These are phyloP conservation scores for Spea multiplicata DNA, from an alignment of 2,113 vertebrate species.

Conservation along the genomic window DNA sequence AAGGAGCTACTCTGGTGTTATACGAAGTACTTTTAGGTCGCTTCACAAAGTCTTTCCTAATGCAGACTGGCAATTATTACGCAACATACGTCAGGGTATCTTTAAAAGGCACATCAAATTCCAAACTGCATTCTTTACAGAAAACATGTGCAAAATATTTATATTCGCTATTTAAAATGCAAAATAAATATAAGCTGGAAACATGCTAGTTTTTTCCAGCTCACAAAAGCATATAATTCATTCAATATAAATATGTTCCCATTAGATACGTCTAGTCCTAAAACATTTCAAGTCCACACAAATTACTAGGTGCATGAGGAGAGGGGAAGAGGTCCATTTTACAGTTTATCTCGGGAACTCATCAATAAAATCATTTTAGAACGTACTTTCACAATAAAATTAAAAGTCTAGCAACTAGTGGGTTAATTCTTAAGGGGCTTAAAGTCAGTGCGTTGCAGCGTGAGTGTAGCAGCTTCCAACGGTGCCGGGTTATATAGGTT, in stretches of 20 bases:
- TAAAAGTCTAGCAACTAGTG: neutral
- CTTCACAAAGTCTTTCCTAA: too few species aligned
- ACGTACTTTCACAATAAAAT: neutral
- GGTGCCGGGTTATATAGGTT: neutral
- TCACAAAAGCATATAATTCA: neutral
- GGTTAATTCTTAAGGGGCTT: neutral
- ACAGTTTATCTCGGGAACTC: too few species aligned
- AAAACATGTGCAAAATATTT: neutral
- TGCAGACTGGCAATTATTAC: too few species aligned
- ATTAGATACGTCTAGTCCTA: neutral
- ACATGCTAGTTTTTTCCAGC: neutral
- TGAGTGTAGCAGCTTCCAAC: neutral
- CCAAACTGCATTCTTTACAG: neutral
- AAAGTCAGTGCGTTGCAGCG: neutral
- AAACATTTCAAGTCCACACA: neutral
- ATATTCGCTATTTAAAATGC: neutral
- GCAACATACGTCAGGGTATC: neutral
- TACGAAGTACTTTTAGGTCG: too few species aligned
- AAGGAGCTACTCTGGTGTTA: too few species aligned
- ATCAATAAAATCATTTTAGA: neutral
- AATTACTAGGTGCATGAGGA: neutral
- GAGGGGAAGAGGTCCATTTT: neutral
- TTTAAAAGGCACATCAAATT: neutral
- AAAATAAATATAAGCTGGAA: constrained; percentile 3
- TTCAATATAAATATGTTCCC: neutral